Percentiles rank a stretch among this genome's conserved stretches.
These are phyloP conservation scores for Tamias sibiricus DNA, from an alignment of 2,113 vertebrate species.

Conservation along the genomic window DNA sequence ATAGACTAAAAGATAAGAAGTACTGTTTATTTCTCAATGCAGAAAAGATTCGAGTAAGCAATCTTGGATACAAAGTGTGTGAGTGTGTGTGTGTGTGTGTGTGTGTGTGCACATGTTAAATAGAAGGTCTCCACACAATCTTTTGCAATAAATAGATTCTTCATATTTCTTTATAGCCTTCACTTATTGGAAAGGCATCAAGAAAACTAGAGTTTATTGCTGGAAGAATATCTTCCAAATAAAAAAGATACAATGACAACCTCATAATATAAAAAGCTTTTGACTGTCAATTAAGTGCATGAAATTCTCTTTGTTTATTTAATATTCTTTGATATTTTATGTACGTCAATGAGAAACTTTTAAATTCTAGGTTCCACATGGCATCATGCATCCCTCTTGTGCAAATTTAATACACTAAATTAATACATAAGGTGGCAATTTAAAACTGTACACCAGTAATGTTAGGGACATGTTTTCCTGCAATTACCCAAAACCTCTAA, in stretches of 20 bases:
- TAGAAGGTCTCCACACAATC: background rate
- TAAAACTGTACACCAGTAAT: constrained; percentile 2
- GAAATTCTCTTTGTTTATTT: constrained; percentile 23
- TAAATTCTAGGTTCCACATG: background rate
- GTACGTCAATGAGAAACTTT: constrained; percentile 5
- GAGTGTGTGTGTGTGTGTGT: too few relatives aligned
- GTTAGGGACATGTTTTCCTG: background rate
- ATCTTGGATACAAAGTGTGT: background rate
- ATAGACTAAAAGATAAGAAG: background rate
- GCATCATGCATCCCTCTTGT: background rate
- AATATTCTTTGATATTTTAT: constrained; percentile 50
- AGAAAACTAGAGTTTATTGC: constrained; percentile 31
- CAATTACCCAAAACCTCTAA: constrained; percentile 27
- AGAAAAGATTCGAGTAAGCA: constrained; percentile 45
- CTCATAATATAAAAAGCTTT: constrained; percentile 43
- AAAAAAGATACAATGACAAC: constrained; percentile 32
- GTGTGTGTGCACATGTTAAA: background rate
- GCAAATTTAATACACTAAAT: constrained; percentile 19
- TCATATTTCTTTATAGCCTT: constrained; percentile 48
- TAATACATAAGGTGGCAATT: constrained; percentile 44
- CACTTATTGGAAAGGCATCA: constrained; percentile 53
- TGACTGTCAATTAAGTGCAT: constrained; percentile 9
- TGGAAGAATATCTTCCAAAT: constrained; percentile 62
- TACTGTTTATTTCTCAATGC: background rate
- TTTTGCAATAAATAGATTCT: constrained; percentile 52